A percentile compares a stretch with the other conserved stretches of the same genome.
Evolutionary conservation across 2,888 invertebrate genomes (phyloP).

Genomic region (Odontothrips loti): DNA sequence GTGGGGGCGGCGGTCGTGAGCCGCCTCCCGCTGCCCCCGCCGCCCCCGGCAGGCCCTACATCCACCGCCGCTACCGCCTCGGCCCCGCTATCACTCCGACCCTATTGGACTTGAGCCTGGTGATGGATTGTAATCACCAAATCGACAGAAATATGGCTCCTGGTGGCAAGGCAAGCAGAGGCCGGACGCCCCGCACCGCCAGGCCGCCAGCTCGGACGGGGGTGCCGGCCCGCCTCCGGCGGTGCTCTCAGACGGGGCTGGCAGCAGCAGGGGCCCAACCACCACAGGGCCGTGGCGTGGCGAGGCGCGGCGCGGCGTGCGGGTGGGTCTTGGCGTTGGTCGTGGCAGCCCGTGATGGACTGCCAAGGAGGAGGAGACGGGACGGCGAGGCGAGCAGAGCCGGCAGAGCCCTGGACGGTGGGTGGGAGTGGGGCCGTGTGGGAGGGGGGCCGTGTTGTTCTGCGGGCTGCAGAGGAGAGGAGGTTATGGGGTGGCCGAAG

Average conservation of each 20-base stretch:
- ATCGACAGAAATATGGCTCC: constrained; percentile 26
- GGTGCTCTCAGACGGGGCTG: no score
- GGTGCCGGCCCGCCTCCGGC: background rate
- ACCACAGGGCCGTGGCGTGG: background rate
- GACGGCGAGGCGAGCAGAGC: background rate
- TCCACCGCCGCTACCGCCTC: background rate
- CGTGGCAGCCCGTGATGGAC: constrained; percentile 25
- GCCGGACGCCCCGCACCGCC: background rate
- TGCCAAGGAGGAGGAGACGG: constrained; percentile 21
- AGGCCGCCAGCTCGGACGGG: background rate
- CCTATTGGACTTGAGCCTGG: constrained; percentile 24
- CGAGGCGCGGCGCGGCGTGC: background rate
- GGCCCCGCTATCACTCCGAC: constrained; percentile 9
- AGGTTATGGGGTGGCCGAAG: background rate
- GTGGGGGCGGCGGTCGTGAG: no score
- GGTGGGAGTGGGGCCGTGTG: background rate
- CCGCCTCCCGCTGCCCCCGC: background rate
- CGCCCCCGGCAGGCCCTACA: background rate
- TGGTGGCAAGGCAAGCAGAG: constrained; percentile 18
- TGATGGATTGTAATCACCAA: constrained; percentile 26
- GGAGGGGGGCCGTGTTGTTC: background rate
- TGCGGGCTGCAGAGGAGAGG: background rate
- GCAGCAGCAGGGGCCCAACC: background rate
- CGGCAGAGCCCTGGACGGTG: background rate
- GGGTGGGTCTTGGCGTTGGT: constrained; percentile 16